A percentile compares a stretch with the other conserved stretches of the same genome.
These are phyloP conservation scores for Amyelois transitella DNA, from an alignment of 1,140 invertebrate genomes.

Conservation along the genomic window DNA sequence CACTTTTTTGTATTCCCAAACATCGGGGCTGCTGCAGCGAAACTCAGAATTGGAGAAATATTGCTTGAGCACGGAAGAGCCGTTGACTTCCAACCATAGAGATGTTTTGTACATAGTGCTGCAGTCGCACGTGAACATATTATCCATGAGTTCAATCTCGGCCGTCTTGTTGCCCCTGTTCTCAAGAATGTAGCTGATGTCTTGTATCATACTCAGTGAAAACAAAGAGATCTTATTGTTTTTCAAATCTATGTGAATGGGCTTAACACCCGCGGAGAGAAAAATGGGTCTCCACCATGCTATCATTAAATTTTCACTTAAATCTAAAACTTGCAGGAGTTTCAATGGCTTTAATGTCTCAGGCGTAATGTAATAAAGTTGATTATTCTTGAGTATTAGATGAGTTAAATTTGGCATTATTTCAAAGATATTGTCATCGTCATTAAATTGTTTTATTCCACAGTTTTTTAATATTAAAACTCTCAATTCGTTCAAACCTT, in stretches of 20 bases:
- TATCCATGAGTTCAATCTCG: conserved; percentile 66
- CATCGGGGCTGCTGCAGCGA: conserved; percentile 56
- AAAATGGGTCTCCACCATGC: conserved; percentile 72
- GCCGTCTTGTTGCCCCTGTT: conserved; percentile 28
- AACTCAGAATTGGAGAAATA: conserved; percentile 47
- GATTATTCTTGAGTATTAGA: conserved; percentile 70
- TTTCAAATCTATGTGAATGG: conserved; percentile 53
- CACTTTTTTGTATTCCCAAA: conserved; percentile 58
- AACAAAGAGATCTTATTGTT: conserved; percentile 75
- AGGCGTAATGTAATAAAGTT: conserved; percentile 55
- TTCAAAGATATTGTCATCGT: conserved; percentile 69
- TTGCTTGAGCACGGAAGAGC: conserved; percentile 32
- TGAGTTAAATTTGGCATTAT: conserved; percentile 69
- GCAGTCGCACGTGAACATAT: conserved; percentile 76
- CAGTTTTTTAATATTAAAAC: conserved; percentile 68
- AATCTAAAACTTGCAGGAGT: conserved; percentile 60
- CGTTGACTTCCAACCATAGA: conserved; percentile 54
- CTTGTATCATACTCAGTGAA: conserved; percentile 74
- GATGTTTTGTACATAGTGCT: conserved; percentile 53
- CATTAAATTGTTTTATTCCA: conserved; percentile 62
- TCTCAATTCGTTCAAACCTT: conserved; percentile 68
- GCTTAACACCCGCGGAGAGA: conserved; percentile 37
- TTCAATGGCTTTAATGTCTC: conserved; percentile 62
- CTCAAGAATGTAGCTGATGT: conserved; percentile 67
- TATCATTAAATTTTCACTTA: conserved; percentile 69